phyloP scores from a whole-genome alignment of 2,113 vertebrate genomes.

The Condylura cristata region DNA sequence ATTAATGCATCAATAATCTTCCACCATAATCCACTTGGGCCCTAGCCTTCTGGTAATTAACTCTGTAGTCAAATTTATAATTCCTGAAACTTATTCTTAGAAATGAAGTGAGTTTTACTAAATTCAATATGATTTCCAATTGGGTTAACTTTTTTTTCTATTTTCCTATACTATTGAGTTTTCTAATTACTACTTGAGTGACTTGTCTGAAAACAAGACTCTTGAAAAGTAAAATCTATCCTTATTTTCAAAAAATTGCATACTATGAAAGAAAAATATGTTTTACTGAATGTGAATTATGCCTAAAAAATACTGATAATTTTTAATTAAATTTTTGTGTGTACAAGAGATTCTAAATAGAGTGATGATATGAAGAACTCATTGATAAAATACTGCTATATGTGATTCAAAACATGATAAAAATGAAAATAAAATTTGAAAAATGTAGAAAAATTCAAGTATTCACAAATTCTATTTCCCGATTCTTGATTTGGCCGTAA shows the following conservation, averaged over 20 bases:
- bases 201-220: background rate
- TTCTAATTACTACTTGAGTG: background rate
- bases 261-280: background rate
- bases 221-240: background rate
- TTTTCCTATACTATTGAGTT: background rate
- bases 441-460: background rate
- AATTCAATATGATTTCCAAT: background rate
- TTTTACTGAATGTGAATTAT: background rate
- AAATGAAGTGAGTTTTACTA: background rate
- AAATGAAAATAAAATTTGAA: background rate
- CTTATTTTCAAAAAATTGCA: background rate
- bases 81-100: background rate
- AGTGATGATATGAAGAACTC: background rate
- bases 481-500: background rate
- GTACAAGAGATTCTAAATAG: background rate
- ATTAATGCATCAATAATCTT: no score
- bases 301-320: background rate
- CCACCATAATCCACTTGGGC: no score
- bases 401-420: background rate
- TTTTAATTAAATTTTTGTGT: constrained; percentile 7
- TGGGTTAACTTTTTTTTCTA: background rate
- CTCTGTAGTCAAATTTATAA: no score
- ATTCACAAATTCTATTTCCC: background rate
- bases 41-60: no score
- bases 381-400: background rate